Conservation (phyloP, 2,113 vertebrate species). For the Pomatostomus ruficeps region DNA sequence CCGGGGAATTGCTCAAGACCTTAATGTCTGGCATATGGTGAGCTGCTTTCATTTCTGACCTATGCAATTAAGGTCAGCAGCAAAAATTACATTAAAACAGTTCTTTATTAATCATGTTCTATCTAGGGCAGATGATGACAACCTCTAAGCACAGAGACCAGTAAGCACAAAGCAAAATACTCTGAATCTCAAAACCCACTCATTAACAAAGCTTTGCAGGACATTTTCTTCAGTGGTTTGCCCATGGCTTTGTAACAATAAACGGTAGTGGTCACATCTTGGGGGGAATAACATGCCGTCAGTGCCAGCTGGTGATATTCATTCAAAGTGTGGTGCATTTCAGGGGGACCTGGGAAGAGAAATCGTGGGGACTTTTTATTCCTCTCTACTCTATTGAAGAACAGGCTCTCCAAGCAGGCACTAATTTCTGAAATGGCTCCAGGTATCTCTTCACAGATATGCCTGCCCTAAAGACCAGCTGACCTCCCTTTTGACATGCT, state of each 20-base stretch:
- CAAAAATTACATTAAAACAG: conserved; percentile 59
- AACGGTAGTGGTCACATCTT: neutral
- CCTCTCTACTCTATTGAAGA: neutral
- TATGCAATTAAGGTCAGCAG: conserved; percentile 53
- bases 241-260: neutral
- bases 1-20: conserved; percentile 51
- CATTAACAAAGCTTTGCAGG: neutral
- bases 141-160: conserved; percentile 25
- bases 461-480: neutral
- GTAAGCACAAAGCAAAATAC: conserved; percentile 10
- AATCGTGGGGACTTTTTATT: neutral
- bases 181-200: neutral
- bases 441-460: neutral
- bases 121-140: conserved; percentile 29
- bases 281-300: neutral
- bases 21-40: conserved; percentile 64
- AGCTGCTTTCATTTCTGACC: conserved; percentile 61
- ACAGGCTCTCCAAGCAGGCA: neutral
- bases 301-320: neutral
- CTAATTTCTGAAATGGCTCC: neutral
- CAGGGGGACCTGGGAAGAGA: neutral
- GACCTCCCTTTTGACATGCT: neutral
- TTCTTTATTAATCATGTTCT: conserved; percentile 60
- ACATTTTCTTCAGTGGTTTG: neutral
- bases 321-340: neutral